Evolutionary conservation across 1,140 invertebrate genomes (phyloP).

Genomic region (Drosophila ercepeae): DNA sequence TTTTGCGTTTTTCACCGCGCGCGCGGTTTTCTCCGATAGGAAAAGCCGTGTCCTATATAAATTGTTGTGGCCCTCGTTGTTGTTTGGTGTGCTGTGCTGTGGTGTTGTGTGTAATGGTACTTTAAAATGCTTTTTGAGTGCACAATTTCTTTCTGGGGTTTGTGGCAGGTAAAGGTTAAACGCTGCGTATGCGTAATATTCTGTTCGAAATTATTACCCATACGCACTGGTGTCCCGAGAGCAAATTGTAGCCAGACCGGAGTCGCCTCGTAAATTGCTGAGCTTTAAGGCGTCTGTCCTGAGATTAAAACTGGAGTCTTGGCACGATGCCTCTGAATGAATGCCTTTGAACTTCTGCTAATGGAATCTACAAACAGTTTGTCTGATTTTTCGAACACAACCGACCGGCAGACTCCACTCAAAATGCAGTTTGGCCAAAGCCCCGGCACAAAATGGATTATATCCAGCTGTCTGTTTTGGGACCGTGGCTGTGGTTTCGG

Average conservation of each 20-base stretch:
- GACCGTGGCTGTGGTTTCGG: conserved; percentile 16
- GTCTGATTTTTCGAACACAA: conserved; percentile 4
- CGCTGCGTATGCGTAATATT: conserved; percentile 68
- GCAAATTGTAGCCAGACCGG: too few species aligned
- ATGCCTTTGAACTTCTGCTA: not conserved
- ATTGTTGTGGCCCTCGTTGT: conserved; percentile 24
- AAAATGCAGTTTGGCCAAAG: conserved; percentile 23
- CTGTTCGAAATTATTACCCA: conserved; percentile 58
- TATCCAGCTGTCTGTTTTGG: conserved; percentile 10
- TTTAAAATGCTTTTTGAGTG: conserved; percentile 68
- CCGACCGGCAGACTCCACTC: conserved; percentile 10
- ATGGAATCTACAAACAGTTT: conserved; percentile 12
- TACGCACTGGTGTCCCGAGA: conserved; percentile 43
- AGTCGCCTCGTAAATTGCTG: too few species aligned
- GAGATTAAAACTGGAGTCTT: conserved; percentile 11
- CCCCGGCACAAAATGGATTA: conserved; percentile 25
- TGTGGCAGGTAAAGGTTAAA: conserved; percentile 53
- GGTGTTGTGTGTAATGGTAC: conserved; percentile 33
- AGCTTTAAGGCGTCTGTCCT: not conserved
- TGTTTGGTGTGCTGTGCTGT: conserved; percentile 1
- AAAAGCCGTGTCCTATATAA: conserved; percentile 16
- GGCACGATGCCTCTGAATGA: not conserved
- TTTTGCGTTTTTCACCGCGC: conserved; percentile 57
- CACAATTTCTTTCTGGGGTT: conserved; percentile 50
- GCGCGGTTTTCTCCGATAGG: conserved; percentile 28